Evolutionary conservation across 2,888 invertebrate species (phyloP), one percentile per base, ranked within the genome.

Genomic region (Melanargia galathea): DNA sequence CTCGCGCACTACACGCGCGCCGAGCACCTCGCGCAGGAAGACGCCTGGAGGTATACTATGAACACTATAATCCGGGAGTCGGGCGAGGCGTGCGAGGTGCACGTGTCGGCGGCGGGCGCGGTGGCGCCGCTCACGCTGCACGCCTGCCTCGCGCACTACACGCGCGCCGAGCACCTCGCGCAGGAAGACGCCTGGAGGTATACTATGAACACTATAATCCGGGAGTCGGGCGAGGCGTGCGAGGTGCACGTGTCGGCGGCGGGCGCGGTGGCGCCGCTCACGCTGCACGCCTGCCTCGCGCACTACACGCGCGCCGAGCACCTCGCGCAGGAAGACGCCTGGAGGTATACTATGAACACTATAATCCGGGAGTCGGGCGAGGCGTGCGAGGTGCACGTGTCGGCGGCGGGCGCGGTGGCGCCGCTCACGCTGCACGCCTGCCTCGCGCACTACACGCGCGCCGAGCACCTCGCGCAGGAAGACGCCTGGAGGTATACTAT

Each of bases 401-500:
- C 95, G 78, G 87, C 77, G 66, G 73, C 83, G 71, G 79, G 78
- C 56, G 74, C 73, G 62, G 92, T 93, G 48, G 93, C 94, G 51
- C 94, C 95, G 38, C 94, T 98, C 11, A 96, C 97, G n/a, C 92
- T 98, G 65, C 96, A 97, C 85, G 98, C 98, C 78, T 98, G 98
- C 82, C 95, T 98, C 80, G 94, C 97, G 81, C 94, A 97, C 85
- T 97, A 97, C 86, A 97, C 97, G 58, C 94, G 95, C 82, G 96
- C 96, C 1, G 97, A 97, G 86, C 95, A 96, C 65, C 92, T 98
- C 55, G 96, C 96, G 61, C 95, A 96, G 69, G 98, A 97, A 77
- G 97, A 98, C 88, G 97, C 98, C 2, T 98, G 98, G 98, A 95
- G 97, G 86, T 91, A 71, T n/a, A n/a, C n/a, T n/a, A n/a, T n/a